phyloP scores from a whole-genome alignment of 1,140 invertebrate genomes.

The Zaprionus lachaisei region DNA sequence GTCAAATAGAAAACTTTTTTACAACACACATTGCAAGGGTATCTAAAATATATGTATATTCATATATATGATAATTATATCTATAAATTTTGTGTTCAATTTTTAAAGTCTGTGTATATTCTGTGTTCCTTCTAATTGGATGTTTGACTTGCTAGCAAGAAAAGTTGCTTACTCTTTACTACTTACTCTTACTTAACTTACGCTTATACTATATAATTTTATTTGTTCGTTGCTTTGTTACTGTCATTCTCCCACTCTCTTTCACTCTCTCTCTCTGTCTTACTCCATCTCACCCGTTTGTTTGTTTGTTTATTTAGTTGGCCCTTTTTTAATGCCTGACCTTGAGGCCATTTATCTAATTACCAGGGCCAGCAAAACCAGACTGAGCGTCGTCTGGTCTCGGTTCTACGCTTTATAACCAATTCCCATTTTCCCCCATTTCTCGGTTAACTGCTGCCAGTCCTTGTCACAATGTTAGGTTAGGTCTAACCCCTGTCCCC shows the following conservation, averaged over 20 bases:
- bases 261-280: constrained; percentile 3
- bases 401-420: neutral
- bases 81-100: constrained; percentile 59
- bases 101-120: constrained; percentile 73
- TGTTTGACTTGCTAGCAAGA: constrained; percentile 79
- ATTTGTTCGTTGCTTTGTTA: constrained; percentile 56
- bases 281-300: constrained; percentile 34
- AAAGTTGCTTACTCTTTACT: constrained; percentile 52
- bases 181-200: constrained; percentile 38
- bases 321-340: constrained; percentile 70
- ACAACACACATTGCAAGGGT: constrained; percentile 7
- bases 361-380: constrained; percentile 61
- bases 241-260: constrained; percentile 21
- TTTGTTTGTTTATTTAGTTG: constrained; percentile 59
- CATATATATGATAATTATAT: constrained; percentile 11
- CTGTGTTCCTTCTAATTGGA: constrained; percentile 75
- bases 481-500: neutral
- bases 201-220: constrained; percentile 46
- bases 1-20: too few species aligned
- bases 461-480: constrained; percentile 10
- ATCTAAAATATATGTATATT: constrained; percentile 36
- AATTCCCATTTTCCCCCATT: constrained; percentile 1
- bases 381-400: constrained; percentile 52
- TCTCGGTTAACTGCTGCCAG: neutral
- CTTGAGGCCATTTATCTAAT: constrained; percentile 81